Base-by-base conservation (phyloP, 2,888 invertebrate species). In the Galeruca laticollis region DNA sequence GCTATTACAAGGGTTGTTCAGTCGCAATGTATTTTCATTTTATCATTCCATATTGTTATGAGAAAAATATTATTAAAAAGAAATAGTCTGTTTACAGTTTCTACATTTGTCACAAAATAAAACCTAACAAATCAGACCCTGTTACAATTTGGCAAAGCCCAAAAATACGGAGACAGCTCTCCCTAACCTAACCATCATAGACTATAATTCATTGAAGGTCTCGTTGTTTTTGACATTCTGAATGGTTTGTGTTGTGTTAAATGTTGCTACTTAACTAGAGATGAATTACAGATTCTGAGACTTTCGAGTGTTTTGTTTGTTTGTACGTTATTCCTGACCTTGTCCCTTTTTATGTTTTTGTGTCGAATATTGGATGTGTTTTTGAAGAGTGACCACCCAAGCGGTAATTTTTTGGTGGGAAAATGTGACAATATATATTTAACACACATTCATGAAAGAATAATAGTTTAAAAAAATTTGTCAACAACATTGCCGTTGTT, bases 161-260 rank as follows among this genome's bases (percentile, higher is more conserved):
- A 15, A 57, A 18, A 18, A 2, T 31, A 15, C 15, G 15, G 61
- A 49, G 61, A 49, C 60, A 60, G 26, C 47, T 3, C 10, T 60
- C 33, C 51, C 51, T 47, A 43, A 35, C 51, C 51, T 49, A 11
- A 52, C 52, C 52, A 62, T 21, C 21, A 35, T 57, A 37, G 57
- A 18, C 68, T 35, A 73, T 73, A 70, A 75, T 60, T 75, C 73
- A 72, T 75, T 70, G 63, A 70, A 69, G 70, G 59, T 59, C 69
- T 66, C 60, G 72, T 75, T 74, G 73, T 70, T 73, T 74, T 73
- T 73, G 75, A 74, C 71, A 65, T 71, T 69, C 68, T 65, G 66
- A 73, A 75, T 74, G 63, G 73, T 70, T 75, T 62, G 62, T 73
- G 74, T 75, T 75, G 71, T 68, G 74, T 74, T 73, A 69, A 71